A percentile compares a stretch with the other conserved stretches of the same genome.
These are phyloP conservation scores for Chesias legatella DNA, from an alignment of 2,888 invertebrate species.

Conservation along the genomic window DNA sequence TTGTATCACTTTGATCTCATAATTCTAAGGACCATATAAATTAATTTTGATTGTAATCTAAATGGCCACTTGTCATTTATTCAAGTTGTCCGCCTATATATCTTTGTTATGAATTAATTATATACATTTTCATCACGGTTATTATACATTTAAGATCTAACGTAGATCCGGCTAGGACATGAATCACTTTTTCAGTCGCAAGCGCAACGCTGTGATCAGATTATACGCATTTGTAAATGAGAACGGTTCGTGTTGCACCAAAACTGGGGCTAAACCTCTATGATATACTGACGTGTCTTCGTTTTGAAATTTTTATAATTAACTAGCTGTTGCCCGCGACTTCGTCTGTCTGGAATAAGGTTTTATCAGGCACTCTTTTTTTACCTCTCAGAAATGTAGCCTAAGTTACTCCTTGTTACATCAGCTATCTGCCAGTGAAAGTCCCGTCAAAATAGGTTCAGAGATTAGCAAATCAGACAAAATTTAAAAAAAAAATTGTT, in stretches of 20 bases:
- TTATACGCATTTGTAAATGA: conserved; percentile 1
- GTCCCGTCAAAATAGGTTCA: no score
- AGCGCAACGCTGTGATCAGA: not conserved
- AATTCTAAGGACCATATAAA: conserved; percentile 1
- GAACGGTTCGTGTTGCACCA: not conserved
- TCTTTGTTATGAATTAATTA: conserved; percentile 12
- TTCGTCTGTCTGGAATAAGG: no score
- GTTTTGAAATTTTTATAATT: no score
- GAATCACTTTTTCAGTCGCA: conserved; percentile 9
- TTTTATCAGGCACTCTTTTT: no score
- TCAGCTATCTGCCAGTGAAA: no score
- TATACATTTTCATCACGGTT: conserved; percentile 7
- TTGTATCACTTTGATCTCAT: not conserved
- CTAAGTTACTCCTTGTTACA: no score
- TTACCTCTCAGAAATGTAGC: no score
- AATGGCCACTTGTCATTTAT: conserved; percentile 4
- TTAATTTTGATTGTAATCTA: conserved; percentile 10
- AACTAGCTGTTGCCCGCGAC: no score
- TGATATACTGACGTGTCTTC: no score
- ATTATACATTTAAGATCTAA: conserved; percentile 1
- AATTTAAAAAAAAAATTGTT: no score
- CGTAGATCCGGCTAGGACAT: conserved; percentile 10
- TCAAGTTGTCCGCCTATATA: conserved; percentile 11
- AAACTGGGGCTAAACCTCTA: not conserved
- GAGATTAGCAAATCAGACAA: no score